Evolutionary conservation across 1,140 invertebrate genomes (phyloP), one percentile per base, ranked within the genome.

Genomic region (Pseudoatta argentina): DNA sequence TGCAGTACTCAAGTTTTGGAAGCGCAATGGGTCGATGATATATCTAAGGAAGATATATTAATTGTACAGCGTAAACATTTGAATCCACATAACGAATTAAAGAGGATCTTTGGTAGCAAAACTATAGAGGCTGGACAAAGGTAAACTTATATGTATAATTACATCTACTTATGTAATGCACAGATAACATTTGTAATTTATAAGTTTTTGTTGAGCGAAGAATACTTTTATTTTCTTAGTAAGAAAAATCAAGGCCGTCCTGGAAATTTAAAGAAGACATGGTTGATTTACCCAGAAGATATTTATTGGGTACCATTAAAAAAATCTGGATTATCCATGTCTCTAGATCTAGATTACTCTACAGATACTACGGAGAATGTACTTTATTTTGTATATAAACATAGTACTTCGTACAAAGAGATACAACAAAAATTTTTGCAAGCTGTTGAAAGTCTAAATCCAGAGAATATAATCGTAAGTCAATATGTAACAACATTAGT

Each of bases 41-140:
- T 89, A 78, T 90, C 93, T 4, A 94, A 94, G 75, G 96, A 96
- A 76, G 94, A 95, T 75, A 93, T 97, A 53, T 92, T 98, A 12
- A 95, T 91, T 44, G 95, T 98, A 3, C 97, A 98, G 69, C 95
- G 96, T 75, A 98, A 97, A 92, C 95, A 98, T 94, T 94, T 99
- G 4, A 98, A 98, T 95, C 96, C 97, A 48, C 97, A 97, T 76
- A 98, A 98, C 95, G 98, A 99, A 95, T 95, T 98, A 86, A 97
- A 97, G 83, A 96, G 96, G 91, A 97, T 98, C 89, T 99, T 99
- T 96, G 98, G 98, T 7, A 97, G 97, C 12, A 97, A 97, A 94
- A 97, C 97, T 77, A 96, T 98, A 21, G 97, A 97, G 93, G 95
- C 95, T 75, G 97, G 97, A 91, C 96, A 96, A 91, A 96, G 93